Base-by-base conservation (phyloP, 2,888 invertebrate species). In the Melieria picta region DNA sequence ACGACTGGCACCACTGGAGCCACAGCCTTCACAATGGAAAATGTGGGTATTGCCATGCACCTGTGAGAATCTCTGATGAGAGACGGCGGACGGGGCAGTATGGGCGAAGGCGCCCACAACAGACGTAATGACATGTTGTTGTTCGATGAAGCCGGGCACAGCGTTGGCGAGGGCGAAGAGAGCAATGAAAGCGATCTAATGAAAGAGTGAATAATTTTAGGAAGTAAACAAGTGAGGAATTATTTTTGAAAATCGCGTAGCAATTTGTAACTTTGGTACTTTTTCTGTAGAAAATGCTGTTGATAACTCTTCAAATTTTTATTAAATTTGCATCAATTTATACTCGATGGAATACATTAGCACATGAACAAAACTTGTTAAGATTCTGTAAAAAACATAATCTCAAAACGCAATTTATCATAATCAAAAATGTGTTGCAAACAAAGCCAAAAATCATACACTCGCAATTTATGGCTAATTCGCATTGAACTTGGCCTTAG, bases 31-130 rank as follows among this genome's bases (percentile, higher is more conserved):
- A 84, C 80, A n/a, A 82, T 80, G 0, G 79, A 76, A 58, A 69
- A 77, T 71, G 5, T 74, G 76, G 7, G 72, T n/a, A 30, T 75
- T 77, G 57, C 87, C 86, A 69, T 84, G 89, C n/a, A 88, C 82
- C 74, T 89, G 89, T 1, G 89, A 10, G 90, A 90, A 0, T 89
- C 89, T 88, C 77, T 90, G 90, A 67, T 90, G 90, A 4, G 90
- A 90, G 0, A 90, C 88, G 0, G 90, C 85, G 0, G 84, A 82
- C 10, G 63, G 87, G n/a, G 72, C 69, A 7, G 69, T 60, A 50
- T 78, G 77, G 5, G 78, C 74, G 45, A 75, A 74, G 52, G 77
- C 65, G 45, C 83, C 84, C 7, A 85, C 73, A 30, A 80, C 80
- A 46, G 83, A 81, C 71, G 90, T 86, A 7, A 83, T 79, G 48